Evolutionary conservation across 2,888 invertebrate genomes (phyloP), one percentile per base, ranked within the genome.

Genomic region (Glomeris marginata): DNA sequence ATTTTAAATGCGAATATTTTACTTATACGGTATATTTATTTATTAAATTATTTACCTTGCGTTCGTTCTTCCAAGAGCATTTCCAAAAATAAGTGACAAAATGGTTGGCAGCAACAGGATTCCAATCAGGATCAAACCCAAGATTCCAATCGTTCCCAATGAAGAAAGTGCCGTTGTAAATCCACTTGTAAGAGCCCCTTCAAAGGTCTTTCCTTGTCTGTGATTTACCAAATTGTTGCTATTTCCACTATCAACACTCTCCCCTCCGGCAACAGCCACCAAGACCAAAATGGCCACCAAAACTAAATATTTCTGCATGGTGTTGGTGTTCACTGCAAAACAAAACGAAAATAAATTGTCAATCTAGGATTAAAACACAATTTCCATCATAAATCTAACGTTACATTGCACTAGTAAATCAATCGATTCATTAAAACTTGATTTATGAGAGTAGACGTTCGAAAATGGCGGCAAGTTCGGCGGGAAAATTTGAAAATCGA

Each of bases 111-210:
- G 18, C 6, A 49, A 18, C 6, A 49, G 43, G 13, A 49, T 43
- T 20, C 49, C 49, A 8, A 49, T 22, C 5, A 49, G 43, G 43
- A 49, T 33, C 18, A 49, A n/a, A 10, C 49, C 49, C 34, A 49
- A 22, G 6, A 49, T 35, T 13, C 49, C 49, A n/a, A 49, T 49
- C 21, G 49, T 49, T n/a, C 49, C 49, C 11, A 49, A 15, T 4
- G 49, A 49, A 8, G 49, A 49, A 6, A 49, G 35, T 2, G 49
- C 49, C 16, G 49, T 49, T 8, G 43, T 43, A 22, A 49, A 49
- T 13, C 49, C 49, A 49, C 49, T 49, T 16, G 49, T 49, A 10
- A 49, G 22, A 21, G 40, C 47, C 2, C 47, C 47, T n/a, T 47
- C 47, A 13, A 47, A 42, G 13, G 47, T 41, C 41, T 41, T 16